Conservation (phyloP, 2,797 vertebrate genomes). For the Chrysocyon brachyurus region DNA sequence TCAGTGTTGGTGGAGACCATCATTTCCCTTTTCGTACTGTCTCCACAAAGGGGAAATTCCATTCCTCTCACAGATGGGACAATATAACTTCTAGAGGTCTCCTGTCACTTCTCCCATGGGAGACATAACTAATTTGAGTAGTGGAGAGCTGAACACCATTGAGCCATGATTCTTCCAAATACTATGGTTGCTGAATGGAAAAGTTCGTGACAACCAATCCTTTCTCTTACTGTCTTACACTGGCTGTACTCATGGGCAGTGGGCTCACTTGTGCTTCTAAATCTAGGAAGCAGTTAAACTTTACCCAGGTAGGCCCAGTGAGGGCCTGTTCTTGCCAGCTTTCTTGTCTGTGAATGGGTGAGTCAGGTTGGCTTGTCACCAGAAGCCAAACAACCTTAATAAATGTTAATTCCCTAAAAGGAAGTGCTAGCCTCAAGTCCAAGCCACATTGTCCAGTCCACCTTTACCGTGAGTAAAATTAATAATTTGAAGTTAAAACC, state of each 20-base stretch:
- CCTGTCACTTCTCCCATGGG: background rate
- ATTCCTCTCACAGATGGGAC: too few species aligned
- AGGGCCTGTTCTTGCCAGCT: background rate
- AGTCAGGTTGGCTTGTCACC: background rate
- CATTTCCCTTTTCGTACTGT: background rate
- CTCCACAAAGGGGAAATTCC: background rate
- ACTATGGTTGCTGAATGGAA: background rate
- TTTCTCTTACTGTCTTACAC: background rate
- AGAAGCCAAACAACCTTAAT: background rate
- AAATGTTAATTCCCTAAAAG: background rate
- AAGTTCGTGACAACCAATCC: background rate
- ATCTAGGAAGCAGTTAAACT: background rate
- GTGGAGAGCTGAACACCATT: background rate
- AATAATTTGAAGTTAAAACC: background rate
- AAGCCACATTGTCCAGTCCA: background rate
- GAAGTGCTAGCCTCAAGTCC: background rate
- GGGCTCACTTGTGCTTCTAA: background rate
- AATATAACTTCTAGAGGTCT: background rate
- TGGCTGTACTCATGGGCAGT: background rate
- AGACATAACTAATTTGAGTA: background rate
- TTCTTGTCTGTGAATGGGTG: background rate
- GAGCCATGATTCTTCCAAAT: background rate
- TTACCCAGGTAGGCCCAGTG: fast-evolving
- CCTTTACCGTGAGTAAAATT: background rate
- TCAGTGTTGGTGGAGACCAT: background rate